Conservation (phyloP, 2,888 invertebrate genomes). For the Brachypterus glaber region DNA sequence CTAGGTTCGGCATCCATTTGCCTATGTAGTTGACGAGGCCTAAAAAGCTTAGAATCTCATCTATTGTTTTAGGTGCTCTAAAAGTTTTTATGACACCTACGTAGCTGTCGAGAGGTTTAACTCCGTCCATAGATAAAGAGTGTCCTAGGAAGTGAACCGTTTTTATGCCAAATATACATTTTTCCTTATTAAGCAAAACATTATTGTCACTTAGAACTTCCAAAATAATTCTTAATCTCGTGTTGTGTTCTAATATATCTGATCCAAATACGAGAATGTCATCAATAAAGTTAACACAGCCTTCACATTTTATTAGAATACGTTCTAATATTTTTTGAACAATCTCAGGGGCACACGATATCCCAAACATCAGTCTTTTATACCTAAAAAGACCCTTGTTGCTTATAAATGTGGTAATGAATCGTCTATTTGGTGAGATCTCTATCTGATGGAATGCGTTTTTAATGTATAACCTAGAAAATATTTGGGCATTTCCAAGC, state of each 20-base stretch:
- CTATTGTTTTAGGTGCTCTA: slow-evolving; percentile 17
- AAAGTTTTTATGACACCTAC: neutral
- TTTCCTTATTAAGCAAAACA: too few relatives aligned
- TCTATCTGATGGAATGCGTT: slow-evolving; percentile 8
- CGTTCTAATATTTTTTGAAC: neutral
- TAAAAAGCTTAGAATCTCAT: slow-evolving; percentile 24
- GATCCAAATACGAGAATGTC: too few relatives aligned
- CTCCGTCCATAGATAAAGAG: neutral
- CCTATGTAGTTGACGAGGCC: slow-evolving; percentile 26
- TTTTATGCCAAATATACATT: too few relatives aligned
- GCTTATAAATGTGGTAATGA: slow-evolving; percentile 10
- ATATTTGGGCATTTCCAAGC: slow-evolving; percentile 2
- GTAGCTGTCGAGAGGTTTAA: neutral
- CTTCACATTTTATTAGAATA: too few relatives aligned
- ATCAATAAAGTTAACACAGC: too few relatives aligned
- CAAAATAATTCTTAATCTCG: too few relatives aligned
- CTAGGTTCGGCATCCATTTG: slow-evolving; percentile 6
- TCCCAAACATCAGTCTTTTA: slow-evolving; percentile 7
- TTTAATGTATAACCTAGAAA: slow-evolving; percentile 8
- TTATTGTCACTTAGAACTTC: too few relatives aligned
- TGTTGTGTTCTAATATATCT: too few relatives aligned
- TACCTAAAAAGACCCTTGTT: slow-evolving; percentile 8
- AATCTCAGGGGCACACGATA: neutral
- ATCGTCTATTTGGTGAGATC: slow-evolving; percentile 4
- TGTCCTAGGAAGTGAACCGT: slow-evolving; percentile 1